Evolutionary conservation across 2,797 vertebrate genomes (phyloP).

Genomic region (Erpetoichthys calabaricus): DNA sequence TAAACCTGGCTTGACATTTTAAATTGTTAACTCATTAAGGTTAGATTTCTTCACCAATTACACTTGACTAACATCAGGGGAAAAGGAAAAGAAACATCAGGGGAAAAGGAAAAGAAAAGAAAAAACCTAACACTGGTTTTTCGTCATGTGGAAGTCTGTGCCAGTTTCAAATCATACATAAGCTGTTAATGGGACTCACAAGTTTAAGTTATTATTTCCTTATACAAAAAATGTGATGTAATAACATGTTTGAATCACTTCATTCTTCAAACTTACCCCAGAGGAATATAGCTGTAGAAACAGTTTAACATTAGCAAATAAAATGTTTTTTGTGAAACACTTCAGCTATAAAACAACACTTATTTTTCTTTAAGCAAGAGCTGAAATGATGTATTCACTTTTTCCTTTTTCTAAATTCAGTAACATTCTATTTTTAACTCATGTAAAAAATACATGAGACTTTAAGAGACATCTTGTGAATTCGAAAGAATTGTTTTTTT

Average conservation of each 20-base stretch:
- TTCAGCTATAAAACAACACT: too few relatives aligned
- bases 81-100: conserved; percentile 12
- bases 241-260: too few relatives aligned
- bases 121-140: conserved; percentile 17
- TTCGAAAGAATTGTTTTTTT: too few relatives aligned
- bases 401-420: too few relatives aligned
- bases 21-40: conserved; percentile 20
- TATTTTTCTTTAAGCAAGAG: too few relatives aligned
- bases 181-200: conserved; percentile 7
- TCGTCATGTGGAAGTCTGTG: conserved; percentile 23
- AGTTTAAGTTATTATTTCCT: too few relatives aligned
- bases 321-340: neutral
- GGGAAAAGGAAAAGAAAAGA: conserved; percentile 10
- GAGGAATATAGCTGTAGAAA: conserved; percentile 1
- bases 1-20: conserved; percentile 13
- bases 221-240: too few relatives aligned
- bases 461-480: too few relatives aligned
- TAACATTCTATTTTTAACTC: too few relatives aligned
- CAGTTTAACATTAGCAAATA: neutral
- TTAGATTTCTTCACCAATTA: conserved; percentile 16
- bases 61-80: conserved; percentile 17
- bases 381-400: too few relatives aligned
- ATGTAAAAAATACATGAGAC: too few relatives aligned
- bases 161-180: conserved; percentile 13
- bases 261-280: too few relatives aligned